Evolutionary conservation across 1,140 invertebrate genomes (phyloP).

Genomic region (Lepeophtheirus salmonis): DNA sequence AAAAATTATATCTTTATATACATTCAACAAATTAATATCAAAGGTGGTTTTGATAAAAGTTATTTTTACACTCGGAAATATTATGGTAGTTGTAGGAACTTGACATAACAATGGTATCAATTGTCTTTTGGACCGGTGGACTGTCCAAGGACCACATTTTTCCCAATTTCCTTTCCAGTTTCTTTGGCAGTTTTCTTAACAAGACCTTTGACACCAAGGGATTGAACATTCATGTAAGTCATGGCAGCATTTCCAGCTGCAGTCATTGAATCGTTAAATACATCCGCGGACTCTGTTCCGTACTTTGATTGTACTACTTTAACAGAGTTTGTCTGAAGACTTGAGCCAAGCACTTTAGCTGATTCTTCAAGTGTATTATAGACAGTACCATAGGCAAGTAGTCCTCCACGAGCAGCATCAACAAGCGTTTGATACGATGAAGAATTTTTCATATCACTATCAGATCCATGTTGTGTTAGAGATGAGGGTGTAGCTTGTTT

Average conservation of each 20-base stretch:
- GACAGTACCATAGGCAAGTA: constrained; percentile 14
- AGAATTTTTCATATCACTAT: not conserved
- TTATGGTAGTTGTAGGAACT: too few species aligned
- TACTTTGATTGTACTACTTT: constrained; percentile 11
- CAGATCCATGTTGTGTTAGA: not conserved
- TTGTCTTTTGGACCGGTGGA: too few species aligned
- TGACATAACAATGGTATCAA: too few species aligned
- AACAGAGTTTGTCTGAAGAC: constrained; percentile 2
- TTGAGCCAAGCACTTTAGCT: constrained; percentile 3
- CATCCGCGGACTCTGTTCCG: constrained; percentile 1
- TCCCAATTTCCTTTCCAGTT: constrained; percentile 9
- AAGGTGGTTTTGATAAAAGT: too few species aligned
- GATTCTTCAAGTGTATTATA: constrained; percentile 4
- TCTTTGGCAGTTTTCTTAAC: constrained; percentile 11
- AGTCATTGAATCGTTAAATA: constrained; percentile 12
- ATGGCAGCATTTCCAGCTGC: constrained; percentile 15
- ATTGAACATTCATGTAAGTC: constrained; percentile 16
- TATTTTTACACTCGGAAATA: too few species aligned
- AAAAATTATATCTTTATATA: too few species aligned
- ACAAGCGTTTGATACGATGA: not conserved
- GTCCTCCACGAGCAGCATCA: constrained; percentile 10
- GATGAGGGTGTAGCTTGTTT: not conserved
- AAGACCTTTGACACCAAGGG: constrained; percentile 9
- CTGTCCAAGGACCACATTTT: too few species aligned
- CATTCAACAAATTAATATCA: too few species aligned